phyloP scores from a whole-genome alignment of 2,888 invertebrate genomes.

The Ophion ellenae region DNA sequence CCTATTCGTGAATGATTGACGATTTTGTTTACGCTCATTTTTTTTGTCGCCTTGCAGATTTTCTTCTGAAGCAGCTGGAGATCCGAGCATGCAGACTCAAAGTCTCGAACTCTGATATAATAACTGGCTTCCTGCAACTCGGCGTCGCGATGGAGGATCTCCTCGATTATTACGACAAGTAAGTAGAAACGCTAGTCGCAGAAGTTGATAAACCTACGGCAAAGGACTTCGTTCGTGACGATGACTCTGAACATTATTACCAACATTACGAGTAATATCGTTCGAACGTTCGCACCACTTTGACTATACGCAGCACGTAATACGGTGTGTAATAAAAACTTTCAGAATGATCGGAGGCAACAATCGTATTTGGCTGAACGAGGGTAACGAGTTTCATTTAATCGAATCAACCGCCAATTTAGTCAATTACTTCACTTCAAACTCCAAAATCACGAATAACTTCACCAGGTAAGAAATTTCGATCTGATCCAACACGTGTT shows the following conservation, averaged over 20 bases:
- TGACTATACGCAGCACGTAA: neutral
- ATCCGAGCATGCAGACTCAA: slow-evolving; percentile 90
- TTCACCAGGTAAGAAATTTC: slow-evolving; percentile 82
- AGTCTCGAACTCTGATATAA: slow-evolving; percentile 90
- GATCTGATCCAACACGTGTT: neutral
- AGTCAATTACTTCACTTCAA: slow-evolving; percentile 88
- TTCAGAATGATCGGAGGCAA: slow-evolving; percentile 90
- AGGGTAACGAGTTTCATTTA: slow-evolving; percentile 94
- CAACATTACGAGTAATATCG: neutral
- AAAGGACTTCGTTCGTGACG: neutral
- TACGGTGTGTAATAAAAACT: slow-evolving; percentile 55
- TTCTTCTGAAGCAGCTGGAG: slow-evolving; percentile 92
- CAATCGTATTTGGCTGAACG: slow-evolving; percentile 93
- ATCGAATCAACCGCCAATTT: slow-evolving; percentile 91
- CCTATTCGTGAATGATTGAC: slow-evolving; percentile 19
- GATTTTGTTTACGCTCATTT: neutral
- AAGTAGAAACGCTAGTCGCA: slow-evolving; percentile 75
- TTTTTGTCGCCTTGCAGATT: slow-evolving; percentile 85
- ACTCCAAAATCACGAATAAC: slow-evolving; percentile 85
- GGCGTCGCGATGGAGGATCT: slow-evolving; percentile 91
- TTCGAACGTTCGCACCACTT: slow-evolving; percentile 12
- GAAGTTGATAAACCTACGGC: too few species aligned
- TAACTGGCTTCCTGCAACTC: slow-evolving; percentile 90
- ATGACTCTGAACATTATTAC: neutral
- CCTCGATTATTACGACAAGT: slow-evolving; percentile 93